Conservation (phyloP, 2,113 vertebrate species). For the Oncorhynchus mykiss region DNA sequence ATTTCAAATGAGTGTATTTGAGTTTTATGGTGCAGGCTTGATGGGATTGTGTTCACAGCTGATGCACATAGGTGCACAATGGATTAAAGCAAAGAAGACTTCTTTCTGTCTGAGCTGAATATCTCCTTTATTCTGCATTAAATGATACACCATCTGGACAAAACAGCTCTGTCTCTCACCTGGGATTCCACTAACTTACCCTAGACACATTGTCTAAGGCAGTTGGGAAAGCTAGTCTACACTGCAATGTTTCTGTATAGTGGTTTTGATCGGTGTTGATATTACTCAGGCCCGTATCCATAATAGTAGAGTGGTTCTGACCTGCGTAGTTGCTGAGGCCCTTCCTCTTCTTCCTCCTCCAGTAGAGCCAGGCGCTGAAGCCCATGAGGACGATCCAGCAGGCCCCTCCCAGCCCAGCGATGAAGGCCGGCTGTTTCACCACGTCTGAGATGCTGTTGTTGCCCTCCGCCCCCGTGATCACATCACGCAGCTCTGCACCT, state of each 20-base stretch:
- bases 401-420: constrained; percentile 97
- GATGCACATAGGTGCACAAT: constrained; percentile 65
- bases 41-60: constrained; percentile 60
- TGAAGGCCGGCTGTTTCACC: constrained; percentile 98
- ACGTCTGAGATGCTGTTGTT: constrained; percentile 95
- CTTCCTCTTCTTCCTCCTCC: constrained; percentile 99
- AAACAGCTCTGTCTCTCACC: constrained; percentile 42
- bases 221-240: background rate
- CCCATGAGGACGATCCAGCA: constrained; percentile 99
- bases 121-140: constrained; percentile 61
- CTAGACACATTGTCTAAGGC: background rate
- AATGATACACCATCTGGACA: constrained; percentile 37
- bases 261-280: background rate
- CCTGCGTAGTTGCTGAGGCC: constrained; percentile 99
- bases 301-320: constrained; percentile 42
- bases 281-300: background rate
- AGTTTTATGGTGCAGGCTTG: constrained; percentile 51
- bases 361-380: constrained; percentile 99
- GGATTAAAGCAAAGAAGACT: constrained; percentile 67
- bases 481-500: constrained; percentile 76
- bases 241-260: background rate
- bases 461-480: constrained; percentile 85
- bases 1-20: constrained; percentile 62
- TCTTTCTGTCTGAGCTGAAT: constrained; percentile 58
- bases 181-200: constrained; percentile 51